These are phyloP conservation scores for Microctonus hyperodae DNA, from an alignment of 2,888 invertebrate genomes.

Conservation along the genomic window DNA sequence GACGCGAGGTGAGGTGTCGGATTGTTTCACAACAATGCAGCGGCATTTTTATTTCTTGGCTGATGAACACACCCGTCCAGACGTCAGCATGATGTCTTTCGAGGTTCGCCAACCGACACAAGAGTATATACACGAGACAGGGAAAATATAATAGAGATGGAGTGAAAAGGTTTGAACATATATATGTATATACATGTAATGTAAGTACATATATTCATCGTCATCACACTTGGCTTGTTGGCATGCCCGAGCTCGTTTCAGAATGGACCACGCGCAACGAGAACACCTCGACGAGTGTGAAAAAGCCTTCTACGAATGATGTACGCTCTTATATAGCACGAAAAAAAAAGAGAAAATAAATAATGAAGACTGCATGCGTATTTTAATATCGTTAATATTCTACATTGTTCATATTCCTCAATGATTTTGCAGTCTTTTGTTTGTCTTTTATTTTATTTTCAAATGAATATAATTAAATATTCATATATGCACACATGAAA, in stretches of 20 bases:
- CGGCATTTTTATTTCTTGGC: neutral
- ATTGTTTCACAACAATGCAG: constrained; percentile 16
- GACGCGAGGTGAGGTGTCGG: neutral
- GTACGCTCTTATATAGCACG: neutral
- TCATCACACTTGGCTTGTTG: constrained; percentile 4
- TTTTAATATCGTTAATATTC: too few species aligned
- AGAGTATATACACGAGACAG: neutral
- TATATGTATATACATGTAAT: neutral
- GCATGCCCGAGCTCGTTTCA: neutral
- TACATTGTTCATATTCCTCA: too few species aligned
- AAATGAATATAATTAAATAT: too few species aligned
- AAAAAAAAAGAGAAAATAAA: neutral
- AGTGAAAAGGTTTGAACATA: neutral
- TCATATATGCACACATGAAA: too few species aligned
- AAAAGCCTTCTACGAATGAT: constrained; percentile 14
- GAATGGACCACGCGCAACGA: constrained; percentile 9
- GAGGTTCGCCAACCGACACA: constrained; percentile 6
- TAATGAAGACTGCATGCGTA: too few species aligned
- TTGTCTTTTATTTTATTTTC: too few species aligned
- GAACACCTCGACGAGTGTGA: constrained; percentile 19
- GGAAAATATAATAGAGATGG: neutral
- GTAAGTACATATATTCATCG: neutral
- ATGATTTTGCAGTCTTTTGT: too few species aligned
- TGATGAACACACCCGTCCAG: constrained; percentile 11
- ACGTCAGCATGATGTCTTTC: constrained; percentile 11